phyloP scores from a whole-genome alignment of 2,888 invertebrate species.

The Harpagoxenus sublaevis region DNA sequence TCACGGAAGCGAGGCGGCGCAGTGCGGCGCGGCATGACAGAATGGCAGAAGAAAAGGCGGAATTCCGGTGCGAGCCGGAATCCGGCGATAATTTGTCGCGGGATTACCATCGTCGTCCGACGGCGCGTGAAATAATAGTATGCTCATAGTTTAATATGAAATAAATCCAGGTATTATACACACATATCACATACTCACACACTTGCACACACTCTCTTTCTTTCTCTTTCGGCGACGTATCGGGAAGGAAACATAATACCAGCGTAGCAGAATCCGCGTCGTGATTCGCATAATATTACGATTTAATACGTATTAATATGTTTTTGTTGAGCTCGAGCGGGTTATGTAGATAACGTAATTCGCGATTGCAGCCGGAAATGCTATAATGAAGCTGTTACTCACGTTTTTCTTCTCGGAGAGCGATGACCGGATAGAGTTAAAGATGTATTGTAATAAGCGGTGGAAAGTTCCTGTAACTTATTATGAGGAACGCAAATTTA shows the following conservation, averaged over 20 bases:
- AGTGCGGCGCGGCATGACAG: conserved; percentile 55
- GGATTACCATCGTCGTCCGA: conserved; percentile 66
- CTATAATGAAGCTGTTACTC: not conserved
- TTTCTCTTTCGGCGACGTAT: not conserved
- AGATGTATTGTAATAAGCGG: not conserved
- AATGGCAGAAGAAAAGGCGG: conserved; percentile 60
- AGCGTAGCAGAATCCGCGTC: not conserved
- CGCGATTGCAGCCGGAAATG: not conserved
- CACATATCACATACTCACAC: not conserved
- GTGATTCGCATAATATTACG: conserved; percentile 20
- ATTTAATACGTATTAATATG: conserved; percentile 19
- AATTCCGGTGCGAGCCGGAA: conserved; percentile 58
- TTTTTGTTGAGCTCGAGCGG: conserved; percentile 14
- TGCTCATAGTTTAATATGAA: conserved; percentile 66
- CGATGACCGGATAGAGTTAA: not conserved
- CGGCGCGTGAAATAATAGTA: conserved; percentile 72
- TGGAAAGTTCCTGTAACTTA: not conserved
- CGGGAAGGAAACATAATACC: not conserved
- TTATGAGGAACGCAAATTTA: not conserved
- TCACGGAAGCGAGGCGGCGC: conserved; percentile 6
- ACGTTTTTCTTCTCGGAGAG: not conserved
- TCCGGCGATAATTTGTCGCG: conserved; percentile 67
- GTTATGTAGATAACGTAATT: not conserved
- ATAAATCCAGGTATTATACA: conserved; percentile 64
- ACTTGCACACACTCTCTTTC: not conserved